Conservation (phyloP, 2,888 invertebrate species). For the Drosophila pseudotalamancana region DNA sequence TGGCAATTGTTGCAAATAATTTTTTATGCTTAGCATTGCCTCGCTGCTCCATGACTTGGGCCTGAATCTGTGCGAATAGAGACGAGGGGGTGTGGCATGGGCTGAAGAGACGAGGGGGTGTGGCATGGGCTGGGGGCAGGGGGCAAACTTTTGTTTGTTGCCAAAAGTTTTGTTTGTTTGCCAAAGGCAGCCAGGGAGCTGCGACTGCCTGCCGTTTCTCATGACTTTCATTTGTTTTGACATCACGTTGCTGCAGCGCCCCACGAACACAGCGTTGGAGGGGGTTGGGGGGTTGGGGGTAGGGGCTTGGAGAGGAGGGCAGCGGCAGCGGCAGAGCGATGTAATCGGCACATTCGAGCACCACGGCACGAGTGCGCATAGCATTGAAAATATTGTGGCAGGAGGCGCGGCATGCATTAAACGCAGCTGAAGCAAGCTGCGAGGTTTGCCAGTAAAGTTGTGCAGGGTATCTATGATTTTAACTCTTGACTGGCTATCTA, state of each 20-base stretch:
- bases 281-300: neutral
- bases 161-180: slow-evolving; percentile 73
- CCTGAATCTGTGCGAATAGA: neutral
- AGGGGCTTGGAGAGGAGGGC: slow-evolving; percentile 1
- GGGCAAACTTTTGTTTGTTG: slow-evolving; percentile 71
- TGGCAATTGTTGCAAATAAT: slow-evolving; percentile 79
- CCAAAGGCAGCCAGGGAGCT: slow-evolving; percentile 49
- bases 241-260: slow-evolving; percentile 68
- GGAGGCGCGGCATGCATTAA: slow-evolving; percentile 46
- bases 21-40: slow-evolving; percentile 68
- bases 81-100: too few species aligned
- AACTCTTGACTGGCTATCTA: too few species aligned
- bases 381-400: slow-evolving; percentile 13
- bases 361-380: slow-evolving; percentile 50
- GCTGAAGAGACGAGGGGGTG: too few species aligned
- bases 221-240: slow-evolving; percentile 76
- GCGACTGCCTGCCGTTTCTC: slow-evolving; percentile 58
- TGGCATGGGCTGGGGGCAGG: slow-evolving; percentile 2
- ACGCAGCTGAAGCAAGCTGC: slow-evolving; percentile 31
- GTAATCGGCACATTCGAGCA: slow-evolving; percentile 62
- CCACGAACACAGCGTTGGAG: neutral
- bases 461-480: neutral
- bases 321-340: slow-evolving; percentile 6
- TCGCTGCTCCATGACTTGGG: slow-evolving; percentile 12
- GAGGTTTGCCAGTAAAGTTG: slow-evolving; percentile 31